phyloP scores from a whole-genome alignment of 1,140 invertebrate species.

The Nasonia vitripennis region DNA sequence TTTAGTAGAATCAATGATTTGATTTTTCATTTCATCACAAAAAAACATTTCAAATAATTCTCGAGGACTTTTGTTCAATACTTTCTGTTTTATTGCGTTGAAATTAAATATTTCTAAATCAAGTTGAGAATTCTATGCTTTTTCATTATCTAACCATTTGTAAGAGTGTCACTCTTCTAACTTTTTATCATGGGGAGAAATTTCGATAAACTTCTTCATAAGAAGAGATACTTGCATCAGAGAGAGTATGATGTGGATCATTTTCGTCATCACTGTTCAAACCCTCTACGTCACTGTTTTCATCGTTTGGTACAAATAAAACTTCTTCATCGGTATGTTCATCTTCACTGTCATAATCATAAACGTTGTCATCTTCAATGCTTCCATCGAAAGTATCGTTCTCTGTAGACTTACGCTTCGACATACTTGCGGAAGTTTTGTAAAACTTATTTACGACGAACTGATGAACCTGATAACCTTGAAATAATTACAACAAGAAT shows the following conservation, averaged over 20 bases:
- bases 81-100: conserved; percentile 25
- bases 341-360: conserved; percentile 29
- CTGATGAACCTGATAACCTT: not conserved
- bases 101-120: conserved; percentile 32
- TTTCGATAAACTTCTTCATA: conserved; percentile 45
- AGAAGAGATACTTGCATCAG: conserved; percentile 19
- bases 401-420: not conserved
- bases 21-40: conserved; percentile 52
- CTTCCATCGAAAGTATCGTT: not conserved
- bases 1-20: conserved; percentile 43
- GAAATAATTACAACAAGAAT: not conserved
- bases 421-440: not conserved
- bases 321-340: conserved; percentile 38
- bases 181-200: conserved; percentile 47
- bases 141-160: conserved; percentile 45
- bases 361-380: not conserved
- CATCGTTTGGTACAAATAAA: conserved; percentile 47
- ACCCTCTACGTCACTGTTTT: conserved; percentile 28
- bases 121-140: conserved; percentile 30
- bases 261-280: conserved; percentile 34
- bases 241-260: conserved; percentile 24
- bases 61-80: conserved; percentile 41
- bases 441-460: conserved; percentile 14
- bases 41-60: conserved; percentile 52
- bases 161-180: conserved; percentile 49